Conservation (phyloP, 1,140 invertebrate genomes). For the Diorhabda carinulata region DNA sequence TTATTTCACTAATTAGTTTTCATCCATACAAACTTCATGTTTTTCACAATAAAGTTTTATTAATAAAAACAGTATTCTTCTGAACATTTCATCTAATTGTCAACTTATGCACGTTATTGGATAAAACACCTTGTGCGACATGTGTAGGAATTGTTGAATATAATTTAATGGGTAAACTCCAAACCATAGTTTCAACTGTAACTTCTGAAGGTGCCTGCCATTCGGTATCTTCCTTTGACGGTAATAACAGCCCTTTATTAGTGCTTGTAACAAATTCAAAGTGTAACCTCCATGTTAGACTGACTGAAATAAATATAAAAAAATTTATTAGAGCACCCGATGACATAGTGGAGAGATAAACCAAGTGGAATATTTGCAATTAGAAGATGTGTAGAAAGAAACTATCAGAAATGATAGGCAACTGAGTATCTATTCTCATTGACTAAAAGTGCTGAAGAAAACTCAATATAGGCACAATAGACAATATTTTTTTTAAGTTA, state of each 20-base stretch:
- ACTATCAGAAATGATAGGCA: no score
- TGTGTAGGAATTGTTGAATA: constrained; percentile 85
- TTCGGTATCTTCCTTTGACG: constrained; percentile 53
- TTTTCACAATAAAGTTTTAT: no score
- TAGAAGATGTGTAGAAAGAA: no score
- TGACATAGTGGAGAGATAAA: no score
- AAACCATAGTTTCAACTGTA: constrained; percentile 95
- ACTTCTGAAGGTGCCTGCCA: constrained; percentile 82
- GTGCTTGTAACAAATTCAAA: constrained; percentile 93
- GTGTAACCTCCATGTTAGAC: constrained; percentile 86
- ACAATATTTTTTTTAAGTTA: no score
- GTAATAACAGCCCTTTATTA: constrained; percentile 54
- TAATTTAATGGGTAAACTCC: constrained; percentile 91
- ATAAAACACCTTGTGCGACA: constrained; percentile 56
- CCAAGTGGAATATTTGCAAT: no score
- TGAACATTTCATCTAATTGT: constrained; percentile 34
- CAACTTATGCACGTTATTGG: constrained; percentile 39
- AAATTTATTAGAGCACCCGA: not conserved
- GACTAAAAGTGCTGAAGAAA: no score
- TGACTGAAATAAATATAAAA: constrained; percentile 57
- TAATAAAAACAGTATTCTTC: no score
- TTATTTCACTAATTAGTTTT: no score
- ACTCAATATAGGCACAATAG: no score
- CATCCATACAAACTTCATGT: no score
- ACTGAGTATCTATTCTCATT: no score